Percentiles rank a stretch among this genome's conserved stretches.
These are phyloP conservation scores for Oplegnathus fasciatus DNA, from an alignment of 2,113 vertebrate genomes.

Conservation along the genomic window DNA sequence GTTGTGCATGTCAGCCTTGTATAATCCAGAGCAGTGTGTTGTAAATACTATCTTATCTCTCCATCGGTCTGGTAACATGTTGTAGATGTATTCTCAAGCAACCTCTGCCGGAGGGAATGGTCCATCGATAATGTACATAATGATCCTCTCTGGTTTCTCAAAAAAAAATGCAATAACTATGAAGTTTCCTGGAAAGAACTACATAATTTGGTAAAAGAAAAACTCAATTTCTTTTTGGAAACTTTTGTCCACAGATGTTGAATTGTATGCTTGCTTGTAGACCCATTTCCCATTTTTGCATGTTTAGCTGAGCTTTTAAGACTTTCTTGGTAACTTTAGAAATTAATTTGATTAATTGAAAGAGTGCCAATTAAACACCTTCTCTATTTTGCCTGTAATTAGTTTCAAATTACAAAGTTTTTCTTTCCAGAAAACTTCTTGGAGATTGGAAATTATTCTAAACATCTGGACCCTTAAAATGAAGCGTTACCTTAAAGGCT, in stretches of 20 bases:
- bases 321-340: background rate
- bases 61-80: constrained; percentile 60
- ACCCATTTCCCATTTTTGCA: background rate
- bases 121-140: constrained; percentile 12
- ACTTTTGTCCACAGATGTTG: background rate
- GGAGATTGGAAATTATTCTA: background rate
- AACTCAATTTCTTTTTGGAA: background rate
- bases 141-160: background rate
- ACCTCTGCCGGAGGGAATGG: constrained; percentile 32
- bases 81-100: constrained; percentile 63
- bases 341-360: background rate
- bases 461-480: background rate
- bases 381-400: background rate
- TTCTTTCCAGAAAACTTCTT: background rate
- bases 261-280: background rate
- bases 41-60: constrained; percentile 77
- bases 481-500: background rate
- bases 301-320: background rate
- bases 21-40: constrained; percentile 46
- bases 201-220: no score
- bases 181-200: constrained; percentile 1
- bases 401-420: background rate
- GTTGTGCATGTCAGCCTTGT: constrained; percentile 4
- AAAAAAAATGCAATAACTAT: background rate
- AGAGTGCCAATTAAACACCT: background rate